Percentiles rank a stretch among this genome's conserved stretches.
These are phyloP conservation scores for Drosophila infuscata DNA, from an alignment of 2,888 invertebrate genomes.

Conservation along the genomic window DNA sequence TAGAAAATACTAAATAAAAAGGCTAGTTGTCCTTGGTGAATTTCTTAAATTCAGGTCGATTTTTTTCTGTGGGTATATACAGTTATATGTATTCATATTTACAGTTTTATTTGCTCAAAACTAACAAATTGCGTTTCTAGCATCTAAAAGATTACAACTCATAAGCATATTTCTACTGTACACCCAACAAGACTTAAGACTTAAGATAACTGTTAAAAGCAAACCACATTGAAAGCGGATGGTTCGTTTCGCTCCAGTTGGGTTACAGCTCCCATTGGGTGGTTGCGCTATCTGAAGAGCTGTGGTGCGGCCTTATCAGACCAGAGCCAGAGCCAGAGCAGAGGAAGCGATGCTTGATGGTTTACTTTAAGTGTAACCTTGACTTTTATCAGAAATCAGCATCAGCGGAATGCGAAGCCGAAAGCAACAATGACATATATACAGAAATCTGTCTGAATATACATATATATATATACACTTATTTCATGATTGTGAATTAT, in stretches of 20 bases:
- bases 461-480: neutral
- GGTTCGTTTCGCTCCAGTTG: conserved; percentile 47
- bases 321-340: conserved; percentile 23
- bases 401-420: conserved; percentile 1
- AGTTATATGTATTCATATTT: neutral
- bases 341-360: conserved; percentile 37
- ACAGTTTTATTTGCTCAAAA: neutral
- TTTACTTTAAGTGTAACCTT: conserved; percentile 45
- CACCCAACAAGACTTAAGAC: neutral
- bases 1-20: no score
- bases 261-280: neutral
- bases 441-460: neutral
- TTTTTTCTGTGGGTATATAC: no score
- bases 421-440: neutral
- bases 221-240: neutral
- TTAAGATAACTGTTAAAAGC: conserved; percentile 21
- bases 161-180: conserved; percentile 12
- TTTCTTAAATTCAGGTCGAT: neutral
- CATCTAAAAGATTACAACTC: neutral
- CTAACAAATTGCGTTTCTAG: neutral
- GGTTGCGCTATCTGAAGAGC: conserved; percentile 19
- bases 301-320: conserved; percentile 37
- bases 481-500: conserved; percentile 9
- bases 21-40: neutral
- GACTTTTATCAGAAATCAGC: conserved; percentile 27